Percentiles rank a stretch among this genome's conserved stretches.
phyloP scores from a whole-genome alignment of 2,113 vertebrate species.

The Rhea americana region DNA sequence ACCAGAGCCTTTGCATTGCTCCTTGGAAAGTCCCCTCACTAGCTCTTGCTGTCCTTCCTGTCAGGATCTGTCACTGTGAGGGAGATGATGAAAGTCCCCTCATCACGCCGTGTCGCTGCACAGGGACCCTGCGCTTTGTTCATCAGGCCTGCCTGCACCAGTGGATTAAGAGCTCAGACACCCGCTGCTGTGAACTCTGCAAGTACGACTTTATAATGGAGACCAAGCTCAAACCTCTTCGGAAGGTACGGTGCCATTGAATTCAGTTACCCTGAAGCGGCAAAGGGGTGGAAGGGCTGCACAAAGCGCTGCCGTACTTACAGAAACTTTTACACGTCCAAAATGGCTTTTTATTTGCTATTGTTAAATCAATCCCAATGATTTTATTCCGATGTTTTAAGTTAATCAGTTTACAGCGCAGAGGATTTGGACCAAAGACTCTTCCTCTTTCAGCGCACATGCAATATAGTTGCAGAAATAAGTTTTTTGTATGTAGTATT shows the following conservation, averaged over 20 bases:
- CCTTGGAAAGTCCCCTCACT: slow-evolving; percentile 4
- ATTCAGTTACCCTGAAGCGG: not conserved
- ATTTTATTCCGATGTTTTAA: not conserved
- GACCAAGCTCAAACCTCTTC: slow-evolving; percentile 93
- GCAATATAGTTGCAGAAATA: not conserved
- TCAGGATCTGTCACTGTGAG: slow-evolving; percentile 98
- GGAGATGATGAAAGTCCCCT: slow-evolving; percentile 93
- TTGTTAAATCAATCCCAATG: not conserved
- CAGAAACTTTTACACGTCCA: not conserved
- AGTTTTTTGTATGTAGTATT: not conserved
- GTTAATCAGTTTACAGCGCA: not conserved
- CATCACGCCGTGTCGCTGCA: slow-evolving; percentile 95
- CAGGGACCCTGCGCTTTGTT: slow-evolving; percentile 92
- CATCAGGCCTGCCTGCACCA: slow-evolving; percentile 96
- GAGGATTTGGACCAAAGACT: not conserved
- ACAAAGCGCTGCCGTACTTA: not conserved
- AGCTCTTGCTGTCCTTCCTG: slow-evolving; percentile 56
- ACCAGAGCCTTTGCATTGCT: not conserved
- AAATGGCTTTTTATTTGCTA: not conserved
- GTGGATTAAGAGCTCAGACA: slow-evolving; percentile 98
- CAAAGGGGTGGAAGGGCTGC: not conserved
- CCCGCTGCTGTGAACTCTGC: slow-evolving; percentile 97
- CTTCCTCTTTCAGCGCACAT: not conserved
- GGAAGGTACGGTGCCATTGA: slow-evolving; percentile 79
- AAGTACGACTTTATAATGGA: slow-evolving; percentile 98